Base-by-base conservation (phyloP, 2,113 vertebrate genomes). In the Saccopteryx bilineata region DNA sequence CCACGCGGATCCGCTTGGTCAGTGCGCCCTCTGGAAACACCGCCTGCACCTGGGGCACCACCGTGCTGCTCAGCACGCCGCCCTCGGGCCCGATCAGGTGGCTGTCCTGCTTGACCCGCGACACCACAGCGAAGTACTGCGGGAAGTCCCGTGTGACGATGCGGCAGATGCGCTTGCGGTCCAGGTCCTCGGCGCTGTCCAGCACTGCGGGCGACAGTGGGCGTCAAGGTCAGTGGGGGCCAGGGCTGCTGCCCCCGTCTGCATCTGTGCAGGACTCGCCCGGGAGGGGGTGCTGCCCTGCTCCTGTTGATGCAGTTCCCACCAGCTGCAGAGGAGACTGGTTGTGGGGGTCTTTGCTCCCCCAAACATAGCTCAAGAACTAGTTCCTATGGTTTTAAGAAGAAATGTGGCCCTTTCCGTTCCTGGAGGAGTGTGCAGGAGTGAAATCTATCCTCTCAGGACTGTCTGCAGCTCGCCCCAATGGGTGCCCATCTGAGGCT, bases 141-240 rank as follows among this genome's bases (percentile, higher is more conserved):
- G 99, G 99, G 97, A 99, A 99, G 97, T 99, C 99, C 15, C 99
- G 98, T 4, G 99, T 99, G 97, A 99, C 99, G 98, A 99, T 99
- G 58, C 99, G 99, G 95, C 99, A 99, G 96, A 99, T 99, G 0
- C 99, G 99, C 90, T 99, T 99, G 98, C 98, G 99, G 96, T 99
- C 99, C 7, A 99, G 98, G 96, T 99, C 99, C 95, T 99, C 99
- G 0, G 99, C 99, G 3, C 99, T 97, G 94, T 99, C 99, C 31
- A 99, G 98, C 26, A 99, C 99, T 99, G 96, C 5, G 15, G 58
- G n/a, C 12, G 21, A 46, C 60, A 65, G 28, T 10, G 1, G 28
- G 26, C 9, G 0, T 19, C 28, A 6, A 18, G 9, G 75, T n/a
- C 28, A n/a, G 17, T 2, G 39, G 39, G 39, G 39, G 9, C 9